A percentile compares a stretch with the other conserved stretches of the same genome.
These are phyloP conservation scores for Felis catus DNA, from an alignment of 2,113 vertebrate species.

Conservation along the genomic window F.catus_Fca126_mat1.0 CM031415.1:71915501-71916000, in stretches of 20 bases:
- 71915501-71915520: background rate
- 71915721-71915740: background rate
- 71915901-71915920: background rate
- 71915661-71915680: background rate
- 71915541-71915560: background rate
- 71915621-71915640: background rate
- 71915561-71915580: background rate
- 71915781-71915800: background rate
- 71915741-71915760: background rate
- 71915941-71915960: background rate
- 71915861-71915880: background rate
- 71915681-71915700: background rate
- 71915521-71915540: background rate
- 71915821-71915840: background rate
- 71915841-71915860: background rate
- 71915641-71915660: background rate
- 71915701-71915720: background rate
- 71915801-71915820: background rate
- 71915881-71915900: background rate
- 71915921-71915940: background rate
- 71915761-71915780: background rate
- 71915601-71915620: background rate
- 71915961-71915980: background rate
- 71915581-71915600: background rate
- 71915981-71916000: background rate